Evolutionary conservation across 2,888 invertebrate genomes (phyloP).

Genomic region (Periphyllus acericola): DNA sequence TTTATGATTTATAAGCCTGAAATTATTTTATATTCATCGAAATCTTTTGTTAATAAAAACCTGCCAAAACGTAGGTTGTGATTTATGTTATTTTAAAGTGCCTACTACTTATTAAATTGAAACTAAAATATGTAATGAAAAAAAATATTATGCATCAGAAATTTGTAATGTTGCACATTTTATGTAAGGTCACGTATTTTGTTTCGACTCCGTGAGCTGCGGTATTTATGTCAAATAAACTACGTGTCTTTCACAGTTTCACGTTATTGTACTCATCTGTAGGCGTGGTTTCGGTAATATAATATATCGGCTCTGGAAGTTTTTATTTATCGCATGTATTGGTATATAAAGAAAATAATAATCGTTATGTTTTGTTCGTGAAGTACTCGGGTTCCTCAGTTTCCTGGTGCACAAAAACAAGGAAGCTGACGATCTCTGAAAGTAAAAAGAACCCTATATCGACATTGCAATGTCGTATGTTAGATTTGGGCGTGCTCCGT

Average conservation of each 20-base stretch:
- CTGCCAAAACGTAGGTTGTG: background rate
- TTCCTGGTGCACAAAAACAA: conserved; percentile 61
- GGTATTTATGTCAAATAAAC: conserved; percentile 54
- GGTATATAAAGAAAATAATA: conserved; percentile 42
- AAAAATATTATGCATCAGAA: conserved; percentile 25
- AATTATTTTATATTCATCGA: background rate
- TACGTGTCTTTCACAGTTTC: conserved; percentile 47
- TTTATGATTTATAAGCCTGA: background rate
- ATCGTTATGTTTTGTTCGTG: conserved; percentile 51
- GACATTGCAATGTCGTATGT: conserved; percentile 41
- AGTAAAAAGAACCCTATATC: conserved; percentile 51
- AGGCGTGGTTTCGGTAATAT: conserved; percentile 53
- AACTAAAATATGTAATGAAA: conserved; percentile 30
- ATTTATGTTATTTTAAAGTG: background rate
- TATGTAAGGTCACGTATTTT: conserved; percentile 56
- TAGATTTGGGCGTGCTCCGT: conserved; percentile 47
- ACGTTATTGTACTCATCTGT: conserved; percentile 36
- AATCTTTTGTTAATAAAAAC: conserved; percentile 1
- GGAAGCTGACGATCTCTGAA: conserved; percentile 50
- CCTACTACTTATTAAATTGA: conserved; percentile 4
- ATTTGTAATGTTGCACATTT: conserved; percentile 33
- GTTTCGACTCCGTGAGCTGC: background rate
- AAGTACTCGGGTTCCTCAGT: conserved; percentile 51
- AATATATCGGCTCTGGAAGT: conserved; percentile 42
- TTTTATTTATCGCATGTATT: conserved; percentile 47